Evolutionary conservation across 2,888 invertebrate species (phyloP).

Genomic region (Rhynchonema sp.): DNA sequence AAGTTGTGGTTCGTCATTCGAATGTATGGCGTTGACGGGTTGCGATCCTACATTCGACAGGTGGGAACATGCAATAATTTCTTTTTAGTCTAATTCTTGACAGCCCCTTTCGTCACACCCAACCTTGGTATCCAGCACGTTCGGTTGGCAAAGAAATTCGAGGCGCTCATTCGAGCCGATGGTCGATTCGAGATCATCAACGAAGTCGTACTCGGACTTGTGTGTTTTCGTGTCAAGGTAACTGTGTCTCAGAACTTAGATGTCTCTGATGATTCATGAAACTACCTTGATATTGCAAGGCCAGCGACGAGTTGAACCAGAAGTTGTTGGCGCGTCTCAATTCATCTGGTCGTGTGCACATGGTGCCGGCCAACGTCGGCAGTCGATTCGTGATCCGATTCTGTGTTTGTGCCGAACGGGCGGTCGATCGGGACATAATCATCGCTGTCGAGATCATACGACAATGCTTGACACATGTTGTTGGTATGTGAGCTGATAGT

Average conservation of each 20-base stretch:
- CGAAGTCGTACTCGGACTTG: constrained; percentile 26
- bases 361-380: constrained; percentile 42
- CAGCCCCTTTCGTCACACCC: not conserved
- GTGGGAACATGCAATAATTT: no score
- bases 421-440: constrained; percentile 52
- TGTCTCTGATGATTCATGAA: not conserved
- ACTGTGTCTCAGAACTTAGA: not conserved
- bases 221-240: constrained; percentile 25
- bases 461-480: constrained; percentile 33
- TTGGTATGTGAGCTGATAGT: no score
- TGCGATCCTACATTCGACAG: constrained; percentile 75
- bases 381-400: constrained; percentile 38
- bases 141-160: constrained; percentile 25
- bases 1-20: constrained; percentile 94
- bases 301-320: constrained; percentile 56
- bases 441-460: constrained; percentile 35
- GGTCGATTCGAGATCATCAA: constrained; percentile 25
- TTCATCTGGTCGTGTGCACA: constrained; percentile 80
- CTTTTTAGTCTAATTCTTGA: no score
- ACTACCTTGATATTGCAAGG: constrained; percentile 5
- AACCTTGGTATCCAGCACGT: constrained; percentile 16
- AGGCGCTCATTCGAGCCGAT: constrained; percentile 19
- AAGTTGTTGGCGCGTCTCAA: constrained; percentile 75
- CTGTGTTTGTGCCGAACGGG: constrained; percentile 75
- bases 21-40: constrained; percentile 73